phyloP scores from a whole-genome alignment of 2,113 vertebrate species.

The Furnarius figulus region DNA sequence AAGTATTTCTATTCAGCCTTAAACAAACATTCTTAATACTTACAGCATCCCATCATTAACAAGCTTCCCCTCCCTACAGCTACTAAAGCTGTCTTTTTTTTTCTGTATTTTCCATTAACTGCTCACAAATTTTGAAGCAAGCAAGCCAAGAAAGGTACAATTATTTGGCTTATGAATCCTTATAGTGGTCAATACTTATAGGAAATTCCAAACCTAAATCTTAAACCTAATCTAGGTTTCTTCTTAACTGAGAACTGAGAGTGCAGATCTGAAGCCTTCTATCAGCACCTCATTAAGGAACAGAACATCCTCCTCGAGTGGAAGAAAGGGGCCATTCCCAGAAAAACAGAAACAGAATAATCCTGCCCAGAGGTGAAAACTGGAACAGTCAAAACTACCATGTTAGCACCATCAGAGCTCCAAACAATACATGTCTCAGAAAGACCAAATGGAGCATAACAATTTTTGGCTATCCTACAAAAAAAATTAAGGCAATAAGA shows the following conservation, averaged over 20 bases:
- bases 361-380: neutral
- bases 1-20: neutral
- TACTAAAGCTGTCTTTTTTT: neutral
- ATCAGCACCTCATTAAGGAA: neutral
- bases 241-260: neutral
- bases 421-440: neutral
- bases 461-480: neutral
- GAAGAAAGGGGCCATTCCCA: neutral
- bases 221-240: neutral
- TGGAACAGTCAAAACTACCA: neutral
- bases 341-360: neutral
- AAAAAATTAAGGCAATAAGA: neutral
- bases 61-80: neutral
- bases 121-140: neutral
- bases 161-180: neutral
- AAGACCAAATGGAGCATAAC: neutral
- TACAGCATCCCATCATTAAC: neutral
- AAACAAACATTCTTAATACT: neutral
- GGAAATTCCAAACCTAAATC: neutral
- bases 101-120: neutral
- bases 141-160: neutral
- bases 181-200: neutral
- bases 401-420: neutral
- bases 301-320: neutral
- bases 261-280: neutral